These are phyloP conservation scores for Drosophila erecta DNA, from an alignment of 1,140 invertebrate genomes.

Conservation along the genomic window DNA sequence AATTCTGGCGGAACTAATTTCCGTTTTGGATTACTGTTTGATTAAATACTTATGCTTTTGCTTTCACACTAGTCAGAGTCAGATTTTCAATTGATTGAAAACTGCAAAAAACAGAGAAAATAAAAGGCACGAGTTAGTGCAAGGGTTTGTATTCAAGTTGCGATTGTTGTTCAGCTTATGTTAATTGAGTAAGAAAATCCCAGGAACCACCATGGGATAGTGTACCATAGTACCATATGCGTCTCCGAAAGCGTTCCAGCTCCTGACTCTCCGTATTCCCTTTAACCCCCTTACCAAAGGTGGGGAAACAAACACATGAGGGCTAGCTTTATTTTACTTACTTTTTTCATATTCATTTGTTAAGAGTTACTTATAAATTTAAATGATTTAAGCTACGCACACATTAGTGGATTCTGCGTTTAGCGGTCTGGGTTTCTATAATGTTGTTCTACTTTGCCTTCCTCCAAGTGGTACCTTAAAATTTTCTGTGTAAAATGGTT, in stretches of 20 bases:
- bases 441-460: slow-evolving; percentile 10
- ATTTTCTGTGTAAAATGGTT: slow-evolving; percentile 35
- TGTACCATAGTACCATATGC: slow-evolving; percentile 6
- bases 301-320: slow-evolving; percentile 78
- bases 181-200: slow-evolving; percentile 45
- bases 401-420: slow-evolving; percentile 53
- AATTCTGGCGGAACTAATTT: slow-evolving; percentile 53
- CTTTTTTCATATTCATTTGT: slow-evolving; percentile 77
- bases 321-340: slow-evolving; percentile 79
- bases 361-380: slow-evolving; percentile 78
- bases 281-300: slow-evolving; percentile 79
- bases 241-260: slow-evolving; percentile 14
- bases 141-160: slow-evolving; percentile 42
- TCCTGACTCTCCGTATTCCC: slow-evolving; percentile 48
- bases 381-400: slow-evolving; percentile 77
- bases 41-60: slow-evolving; percentile 59
- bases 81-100: slow-evolving; percentile 79
- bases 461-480: slow-evolving; percentile 33
- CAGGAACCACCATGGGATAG: slow-evolving; percentile 65
- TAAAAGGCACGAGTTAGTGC: slow-evolving; percentile 75
- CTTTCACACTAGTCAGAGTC: slow-evolving; percentile 56
- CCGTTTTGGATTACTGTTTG: slow-evolving; percentile 14
- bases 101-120: slow-evolving; percentile 81
- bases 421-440: slow-evolving; percentile 29
- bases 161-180: slow-evolving; percentile 31